Base-by-base conservation (phyloP, 1,140 invertebrate species). In the Caenorhabditis remanei region DNA sequence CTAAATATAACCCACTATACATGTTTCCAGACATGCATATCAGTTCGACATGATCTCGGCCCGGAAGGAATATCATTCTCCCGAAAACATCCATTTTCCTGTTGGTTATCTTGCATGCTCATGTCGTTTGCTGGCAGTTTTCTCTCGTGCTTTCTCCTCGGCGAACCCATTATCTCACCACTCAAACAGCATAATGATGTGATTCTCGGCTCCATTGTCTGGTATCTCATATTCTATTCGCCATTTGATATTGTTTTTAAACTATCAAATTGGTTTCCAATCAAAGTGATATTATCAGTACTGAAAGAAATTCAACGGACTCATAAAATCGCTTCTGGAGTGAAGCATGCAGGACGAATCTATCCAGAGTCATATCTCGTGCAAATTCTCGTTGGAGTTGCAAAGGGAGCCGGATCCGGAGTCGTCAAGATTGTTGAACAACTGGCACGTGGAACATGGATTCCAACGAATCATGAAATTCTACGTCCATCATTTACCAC, bases 401-500 rank as follows among this genome's bases (percentile, higher is more conserved):
- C 92, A 16, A 92, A 92, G 58, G 92, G 97, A 88, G 98, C 98
- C 93, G 97, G 96, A 32, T 96, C 96, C 82, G 96, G 96, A 67
- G 98, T 98, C 92, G 95, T 96, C 65, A 97, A 96, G 93, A 93
- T 98, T 46, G 94, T 97, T 83, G 97, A 98, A 93, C 89, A 94
- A 88, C 94, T 99, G 0, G 95, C 99, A 88, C 95, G 98, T 88
- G 98, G 98, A 32, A 95, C 97, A 32, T 99, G 98, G 98, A 97
- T 97, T 61, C 98, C 98, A 11, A 96, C 96, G 5, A 96, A 97
- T 21, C 97, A 98, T 95, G 98, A 99, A 94, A 96, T 99, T 88
- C 96, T 99, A 95, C 96, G 98, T 93, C 97, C 98, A n/a, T 96
- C 96, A 93, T 99, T 99, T 94, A 96, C 97, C 87, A 99, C 98